Evolutionary conservation across 2,797 vertebrate genomes (phyloP), one percentile per base, ranked within the genome.

Genomic region (Hypotaenidia philippensis): DNA sequence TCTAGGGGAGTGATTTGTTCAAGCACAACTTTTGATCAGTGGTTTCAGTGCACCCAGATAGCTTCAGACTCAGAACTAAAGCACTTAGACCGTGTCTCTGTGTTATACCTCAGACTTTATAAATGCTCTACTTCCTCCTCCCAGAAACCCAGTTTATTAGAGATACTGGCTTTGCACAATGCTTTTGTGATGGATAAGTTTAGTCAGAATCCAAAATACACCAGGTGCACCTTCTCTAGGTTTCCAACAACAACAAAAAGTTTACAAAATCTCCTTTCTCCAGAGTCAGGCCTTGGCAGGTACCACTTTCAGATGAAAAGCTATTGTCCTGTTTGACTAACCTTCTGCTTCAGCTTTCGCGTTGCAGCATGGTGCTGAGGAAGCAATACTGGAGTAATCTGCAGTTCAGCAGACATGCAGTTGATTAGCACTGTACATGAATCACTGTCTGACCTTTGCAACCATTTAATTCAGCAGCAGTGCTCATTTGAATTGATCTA

Each of bases 381-480:
- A 90, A 86, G 64, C 63, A 74, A 68, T 52, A 53, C 63, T 14
- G n/a, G 52, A 72, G 64, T 25, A 65, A 60, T 57, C 27, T 75
- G 76, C 83, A 74, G 66, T 49, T 77, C 77, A 66, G 76, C 83
- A 84, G 90, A 81, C 52, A 6, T 11, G 60, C 60, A 66, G 83
- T 38, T 87, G 80, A 84, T 92, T 60, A 84, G 72, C 31, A 10
- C 47, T 27, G 25, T 13, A 32, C 52, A 52, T 64, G 53, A 91
- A 93, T 91, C 91, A 72, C 69, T 63, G 79, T 41, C 71, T 81
- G 83, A 90, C 50, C 80, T 87, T 36, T 56, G 74, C 85, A 82
- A 68, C 36, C 72, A 45, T 82, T 93, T 88, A 72, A 77, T 90
- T 86, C 66, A 45, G 74, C 84, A 82, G 70, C 22, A 18, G 65